Base-by-base conservation (phyloP, 2,113 vertebrate genomes). In the Ailurus styani region DNA sequence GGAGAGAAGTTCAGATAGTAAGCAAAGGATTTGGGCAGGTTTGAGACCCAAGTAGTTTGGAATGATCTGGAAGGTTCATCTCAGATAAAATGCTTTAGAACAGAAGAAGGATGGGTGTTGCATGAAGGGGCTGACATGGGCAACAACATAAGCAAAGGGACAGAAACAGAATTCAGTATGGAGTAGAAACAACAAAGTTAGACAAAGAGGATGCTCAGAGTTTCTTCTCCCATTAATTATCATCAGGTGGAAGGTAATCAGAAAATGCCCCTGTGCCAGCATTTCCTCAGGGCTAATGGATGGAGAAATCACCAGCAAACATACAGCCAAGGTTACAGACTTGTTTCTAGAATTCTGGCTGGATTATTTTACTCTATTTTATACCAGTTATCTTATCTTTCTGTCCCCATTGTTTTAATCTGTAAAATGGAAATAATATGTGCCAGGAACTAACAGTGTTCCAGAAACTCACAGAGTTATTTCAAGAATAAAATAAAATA, bases 251-350 rank as follows among this genome's bases (percentile, higher is more conserved):
- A 40, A 88, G 12, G 3, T 84, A n/a, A 66, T 81, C 23, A 90
- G 37, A 66, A 86, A 87, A 42, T 60, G 12, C 10, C 27, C 45
- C 7, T 1, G 13, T 25, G n/a, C 6, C 15, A 52, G 8, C 34
- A 3, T 42, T 54, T 90, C 40, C 57, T 73, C 17, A 90, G 70
- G 29, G 7, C 21, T 34, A 0, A 0, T 2, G 10, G 0, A 86
- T 2, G 21, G 37, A 57, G 11, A 40, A 2, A 31, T 50, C n/a
- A 34, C 17, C 10, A 34, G 5, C 17, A 72, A 15, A 5, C 8
- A 31, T 14, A 23, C 6, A 25, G 3, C 27, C 42, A 60, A 21
- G 1, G 3, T 29, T 64, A 60, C 2, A 3, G 5, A 23, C 3
- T 21, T 15, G 3, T 1, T 31, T 86, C 66, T 62, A 78, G 25